These are phyloP conservation scores for Potorous gilbertii DNA, from an alignment of 2,797 vertebrate genomes.

Conservation along the genomic window DNA sequence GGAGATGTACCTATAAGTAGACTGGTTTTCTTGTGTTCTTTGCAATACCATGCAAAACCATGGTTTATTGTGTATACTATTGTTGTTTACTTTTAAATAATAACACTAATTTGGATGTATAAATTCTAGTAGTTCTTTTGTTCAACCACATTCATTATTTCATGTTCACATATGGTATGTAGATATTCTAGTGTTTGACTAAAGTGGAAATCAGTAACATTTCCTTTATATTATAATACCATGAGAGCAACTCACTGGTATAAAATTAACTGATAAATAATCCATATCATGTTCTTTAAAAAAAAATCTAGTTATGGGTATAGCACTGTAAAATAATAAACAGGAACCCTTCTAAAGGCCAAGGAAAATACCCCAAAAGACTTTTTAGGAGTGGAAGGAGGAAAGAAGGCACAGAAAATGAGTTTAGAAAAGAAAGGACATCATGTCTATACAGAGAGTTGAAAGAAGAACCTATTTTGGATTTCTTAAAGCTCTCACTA, in stretches of 20 bases:
- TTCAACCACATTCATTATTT: neutral
- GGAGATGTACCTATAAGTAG: neutral
- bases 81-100: neutral
- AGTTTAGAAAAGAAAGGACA: constrained; percentile 6
- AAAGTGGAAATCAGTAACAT: neutral
- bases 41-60: neutral
- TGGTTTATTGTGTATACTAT: neutral
- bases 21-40: neutral
- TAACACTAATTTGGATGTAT: neutral
- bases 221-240: neutral
- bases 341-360: constrained; percentile 16
- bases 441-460: constrained; percentile 1
- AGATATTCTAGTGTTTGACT: neutral
- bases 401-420: neutral
- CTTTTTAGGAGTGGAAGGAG: neutral
- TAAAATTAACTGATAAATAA: constrained; percentile 37
- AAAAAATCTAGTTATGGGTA: constrained; percentile 49
- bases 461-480: constrained; percentile 5
- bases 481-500: constrained; percentile 1
- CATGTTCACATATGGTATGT: neutral
- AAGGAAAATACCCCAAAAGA: neutral
- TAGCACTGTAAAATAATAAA: neutral
- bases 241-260: neutral
- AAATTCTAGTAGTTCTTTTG: neutral
- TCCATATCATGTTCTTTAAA: constrained; percentile 1